These are phyloP conservation scores for Podiceps cristatus DNA, from an alignment of 2,113 vertebrate genomes.

Conservation along the genomic window DNA sequence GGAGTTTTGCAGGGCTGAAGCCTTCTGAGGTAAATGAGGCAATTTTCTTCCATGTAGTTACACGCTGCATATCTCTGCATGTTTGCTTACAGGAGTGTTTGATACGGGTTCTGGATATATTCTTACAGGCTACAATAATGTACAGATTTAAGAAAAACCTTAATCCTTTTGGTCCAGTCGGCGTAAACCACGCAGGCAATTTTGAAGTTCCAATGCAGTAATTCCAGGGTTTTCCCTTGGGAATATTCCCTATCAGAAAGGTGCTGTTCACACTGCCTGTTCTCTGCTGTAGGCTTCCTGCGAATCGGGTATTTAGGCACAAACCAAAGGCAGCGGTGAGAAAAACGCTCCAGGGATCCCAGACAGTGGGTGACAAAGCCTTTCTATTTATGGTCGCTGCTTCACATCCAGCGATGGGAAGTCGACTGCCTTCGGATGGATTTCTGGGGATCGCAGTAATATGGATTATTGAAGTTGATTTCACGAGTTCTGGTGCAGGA, in stretches of 20 bases:
- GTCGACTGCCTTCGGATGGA: background rate
- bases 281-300: background rate
- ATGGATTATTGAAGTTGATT: background rate
- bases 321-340: background rate
- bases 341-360: background rate
- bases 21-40: constrained; percentile 61
- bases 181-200: background rate
- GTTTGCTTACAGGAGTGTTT: constrained; percentile 30
- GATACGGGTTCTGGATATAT: background rate
- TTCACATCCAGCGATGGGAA: background rate
- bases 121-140: background rate
- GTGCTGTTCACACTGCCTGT: background rate
- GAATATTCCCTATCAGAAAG: background rate
- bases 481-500: constrained; percentile 3
- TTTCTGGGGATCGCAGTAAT: background rate
- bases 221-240: background rate
- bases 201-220: background rate
- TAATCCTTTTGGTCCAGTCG: constrained; percentile 5
- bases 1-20: constrained; percentile 43
- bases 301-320: background rate
- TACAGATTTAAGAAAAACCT: background rate
- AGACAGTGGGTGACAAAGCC: background rate
- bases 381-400: background rate
- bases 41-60: constrained; percentile 48
- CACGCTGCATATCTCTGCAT: constrained; percentile 10